These are phyloP conservation scores for Ecliptopera silaceata DNA, from an alignment of 2,888 invertebrate species.

Conservation along the genomic window DNA sequence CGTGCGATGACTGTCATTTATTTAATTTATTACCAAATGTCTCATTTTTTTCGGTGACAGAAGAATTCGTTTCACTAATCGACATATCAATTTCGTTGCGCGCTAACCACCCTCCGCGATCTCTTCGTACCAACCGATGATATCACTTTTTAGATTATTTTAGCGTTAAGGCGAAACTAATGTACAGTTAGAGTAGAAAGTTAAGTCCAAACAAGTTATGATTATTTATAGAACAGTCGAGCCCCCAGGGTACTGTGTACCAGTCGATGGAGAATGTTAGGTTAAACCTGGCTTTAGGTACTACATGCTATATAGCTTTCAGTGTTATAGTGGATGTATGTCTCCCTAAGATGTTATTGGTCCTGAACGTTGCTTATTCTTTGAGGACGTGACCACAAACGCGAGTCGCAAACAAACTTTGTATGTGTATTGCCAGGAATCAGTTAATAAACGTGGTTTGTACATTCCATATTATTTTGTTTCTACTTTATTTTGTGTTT, in stretches of 20 bases:
- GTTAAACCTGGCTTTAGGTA: slow-evolving; percentile 71
- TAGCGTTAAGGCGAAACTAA: slow-evolving; percentile 84
- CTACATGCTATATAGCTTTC: slow-evolving; percentile 71
- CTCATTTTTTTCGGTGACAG: slow-evolving; percentile 63
- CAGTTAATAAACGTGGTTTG: slow-evolving; percentile 89
- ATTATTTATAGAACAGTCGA: slow-evolving; percentile 76
- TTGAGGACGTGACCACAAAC: slow-evolving; percentile 55
- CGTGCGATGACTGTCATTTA: slow-evolving; percentile 70
- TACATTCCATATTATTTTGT: slow-evolving; percentile 91
- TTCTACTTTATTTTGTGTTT: slow-evolving; percentile 81
- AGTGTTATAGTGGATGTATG: slow-evolving; percentile 73
- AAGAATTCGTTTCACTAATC: slow-evolving; percentile 60
- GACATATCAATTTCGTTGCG: slow-evolving; percentile 77
- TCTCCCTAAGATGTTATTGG: slow-evolving; percentile 56
- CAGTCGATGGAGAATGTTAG: slow-evolving; percentile 64
- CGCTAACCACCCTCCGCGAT: slow-evolving; percentile 65
- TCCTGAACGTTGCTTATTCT: slow-evolving; percentile 53
- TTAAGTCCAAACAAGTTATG: slow-evolving; percentile 81
- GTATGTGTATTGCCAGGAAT: slow-evolving; percentile 85
- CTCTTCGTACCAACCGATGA: slow-evolving; percentile 70
- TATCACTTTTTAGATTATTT: slow-evolving; percentile 82
- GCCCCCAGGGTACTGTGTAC: slow-evolving; percentile 77
- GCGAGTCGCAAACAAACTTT: slow-evolving; percentile 77
- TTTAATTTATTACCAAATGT: slow-evolving; percentile 66
- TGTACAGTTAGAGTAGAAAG: slow-evolving; percentile 84